Evolutionary conservation across 2,113 vertebrate species (phyloP).

Genomic region (Cranoglanis bouderius): DNA sequence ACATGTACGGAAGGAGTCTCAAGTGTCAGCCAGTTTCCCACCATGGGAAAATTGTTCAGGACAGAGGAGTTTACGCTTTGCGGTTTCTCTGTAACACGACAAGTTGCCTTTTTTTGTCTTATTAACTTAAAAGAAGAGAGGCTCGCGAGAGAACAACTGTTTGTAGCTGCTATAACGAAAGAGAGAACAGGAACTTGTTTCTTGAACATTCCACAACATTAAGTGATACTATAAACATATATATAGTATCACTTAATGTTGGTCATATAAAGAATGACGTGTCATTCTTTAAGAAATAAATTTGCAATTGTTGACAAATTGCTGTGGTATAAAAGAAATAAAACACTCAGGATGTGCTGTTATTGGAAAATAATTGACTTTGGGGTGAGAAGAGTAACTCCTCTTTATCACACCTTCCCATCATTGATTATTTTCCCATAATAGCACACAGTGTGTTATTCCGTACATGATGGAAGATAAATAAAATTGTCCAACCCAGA

Average conservation of each 20-base stretch:
- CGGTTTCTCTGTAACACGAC: no score
- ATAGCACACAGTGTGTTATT: background rate
- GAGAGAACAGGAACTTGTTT: background rate
- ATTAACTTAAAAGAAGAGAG: background rate
- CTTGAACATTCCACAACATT: background rate
- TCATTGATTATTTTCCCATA: background rate
- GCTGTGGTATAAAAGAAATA: no score
- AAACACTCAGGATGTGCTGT: background rate
- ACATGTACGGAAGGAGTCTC: no score
- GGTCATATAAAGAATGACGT: background rate
- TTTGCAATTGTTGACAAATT: no score
- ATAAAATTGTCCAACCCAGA: conserved; percentile 77
- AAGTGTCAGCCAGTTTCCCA: no score
- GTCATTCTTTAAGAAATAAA: background rate
- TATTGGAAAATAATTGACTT: background rate
- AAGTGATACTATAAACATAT: background rate
- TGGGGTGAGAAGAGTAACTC: background rate
- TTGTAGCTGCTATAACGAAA: background rate
- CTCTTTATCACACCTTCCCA: background rate
- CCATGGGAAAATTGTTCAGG: no score
- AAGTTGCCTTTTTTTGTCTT: background rate
- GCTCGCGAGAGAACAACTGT: background rate
- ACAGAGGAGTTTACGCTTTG: background rate
- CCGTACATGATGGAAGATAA: background rate
- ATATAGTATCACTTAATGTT: no score